phyloP scores from a whole-genome alignment of 1,140 invertebrate genomes.

The Akabosia matsudoensis region DNA sequence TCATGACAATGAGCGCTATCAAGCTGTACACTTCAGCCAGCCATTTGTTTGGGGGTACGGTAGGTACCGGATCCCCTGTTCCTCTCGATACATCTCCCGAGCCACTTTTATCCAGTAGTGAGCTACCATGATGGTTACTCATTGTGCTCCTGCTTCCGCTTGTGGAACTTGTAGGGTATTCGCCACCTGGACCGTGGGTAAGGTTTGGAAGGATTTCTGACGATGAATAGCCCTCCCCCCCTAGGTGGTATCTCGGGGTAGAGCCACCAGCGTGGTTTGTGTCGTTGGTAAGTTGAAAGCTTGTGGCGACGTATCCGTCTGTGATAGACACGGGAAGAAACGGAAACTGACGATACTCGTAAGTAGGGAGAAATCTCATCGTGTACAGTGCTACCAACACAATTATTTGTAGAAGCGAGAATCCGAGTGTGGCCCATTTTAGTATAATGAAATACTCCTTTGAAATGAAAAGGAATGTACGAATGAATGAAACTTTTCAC shows the following conservation, averaged over 20 bases:
- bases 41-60: neutral
- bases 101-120: neutral
- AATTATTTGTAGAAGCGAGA: conserved; percentile 28
- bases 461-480: neutral
- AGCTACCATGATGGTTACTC: neutral
- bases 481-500: too few species aligned
- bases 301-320: neutral
- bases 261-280: neutral
- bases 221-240: neutral
- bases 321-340: conserved; percentile 29
- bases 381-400: conserved; percentile 27
- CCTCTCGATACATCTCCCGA: neutral
- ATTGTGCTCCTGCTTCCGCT: neutral
- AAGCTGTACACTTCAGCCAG: conserved; percentile 19
- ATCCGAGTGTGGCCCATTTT: conserved; percentile 32
- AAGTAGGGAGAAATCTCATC: conserved; percentile 29
- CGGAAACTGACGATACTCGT: conserved; percentile 30
- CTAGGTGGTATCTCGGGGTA: neutral
- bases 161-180: conserved; percentile 8
- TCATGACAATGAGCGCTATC: conserved; percentile 18
- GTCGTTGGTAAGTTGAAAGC: conserved; percentile 1
- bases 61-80: neutral
- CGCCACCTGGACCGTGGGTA: neutral
- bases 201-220: conserved; percentile 6
- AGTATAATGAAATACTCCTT: conserved; percentile 32